These are phyloP conservation scores for Climacteris rufus DNA, from an alignment of 2,113 vertebrate genomes.

Conservation along the genomic window DNA sequence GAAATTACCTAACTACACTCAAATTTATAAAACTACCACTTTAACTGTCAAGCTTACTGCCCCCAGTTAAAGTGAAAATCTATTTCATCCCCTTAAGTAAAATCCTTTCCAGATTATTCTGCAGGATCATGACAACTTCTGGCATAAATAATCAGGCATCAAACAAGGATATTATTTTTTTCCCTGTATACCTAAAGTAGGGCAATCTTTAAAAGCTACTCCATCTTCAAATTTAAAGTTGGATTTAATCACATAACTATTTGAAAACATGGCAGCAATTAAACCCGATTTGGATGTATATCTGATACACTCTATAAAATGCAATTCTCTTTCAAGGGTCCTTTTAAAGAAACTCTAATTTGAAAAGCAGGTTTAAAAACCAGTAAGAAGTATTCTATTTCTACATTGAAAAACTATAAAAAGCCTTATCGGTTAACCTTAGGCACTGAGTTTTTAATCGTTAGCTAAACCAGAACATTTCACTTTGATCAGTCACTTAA, in stretches of 20 bases:
- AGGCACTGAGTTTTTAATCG: not conserved
- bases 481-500: not conserved
- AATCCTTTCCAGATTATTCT: constrained; percentile 49
- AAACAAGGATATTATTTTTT: not conserved
- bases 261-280: not conserved
- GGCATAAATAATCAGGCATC: constrained; percentile 11
- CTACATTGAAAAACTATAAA: not conserved
- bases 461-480: not conserved
- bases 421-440: not conserved
- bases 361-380: not conserved
- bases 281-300: not conserved
- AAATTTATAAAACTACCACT: not conserved
- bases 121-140: constrained; percentile 33
- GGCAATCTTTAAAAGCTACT: constrained; percentile 20
- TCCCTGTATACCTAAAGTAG: not conserved
- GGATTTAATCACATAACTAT: not conserved
- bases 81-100: constrained; percentile 29
- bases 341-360: not conserved
- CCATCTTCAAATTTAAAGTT: not conserved
- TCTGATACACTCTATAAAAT: not conserved
- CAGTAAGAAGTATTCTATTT: not conserved
- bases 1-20: not conserved
- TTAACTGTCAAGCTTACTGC: constrained; percentile 16
- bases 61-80: not conserved
- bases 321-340: not conserved